Conservation (phyloP, 30 jellyfish, hydroid and myxozoan species). For the Hydractinia symbiolongicarpus region DNA sequence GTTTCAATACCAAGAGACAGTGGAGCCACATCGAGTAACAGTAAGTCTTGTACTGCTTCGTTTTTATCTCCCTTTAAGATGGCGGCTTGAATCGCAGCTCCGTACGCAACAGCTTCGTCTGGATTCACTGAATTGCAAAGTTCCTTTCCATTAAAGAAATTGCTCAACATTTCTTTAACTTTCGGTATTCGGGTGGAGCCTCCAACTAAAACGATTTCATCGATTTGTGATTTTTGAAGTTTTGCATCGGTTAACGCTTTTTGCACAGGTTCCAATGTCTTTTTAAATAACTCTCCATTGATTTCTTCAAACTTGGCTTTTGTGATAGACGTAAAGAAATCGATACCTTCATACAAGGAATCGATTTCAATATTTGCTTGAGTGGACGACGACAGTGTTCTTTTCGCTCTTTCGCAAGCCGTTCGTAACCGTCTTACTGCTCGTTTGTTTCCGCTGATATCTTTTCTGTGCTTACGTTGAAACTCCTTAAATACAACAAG, state of each 20-base stretch:
- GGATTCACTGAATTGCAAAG: constrained; percentile 74
- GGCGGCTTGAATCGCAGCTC: too few relatives aligned
- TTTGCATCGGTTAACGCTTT: constrained; percentile 74
- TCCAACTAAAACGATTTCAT: constrained; percentile 83
- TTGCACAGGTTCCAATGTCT: constrained; percentile 54
- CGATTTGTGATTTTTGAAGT: constrained; percentile 36
- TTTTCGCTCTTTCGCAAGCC: too few relatives aligned
- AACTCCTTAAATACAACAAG: too few relatives aligned
- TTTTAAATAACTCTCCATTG: constrained; percentile 20
- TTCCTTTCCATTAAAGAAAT: constrained; percentile 45
- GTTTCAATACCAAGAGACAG: constrained; percentile 94
- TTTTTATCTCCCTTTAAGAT: constrained; percentile 68
- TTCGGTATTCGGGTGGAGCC: constrained; percentile 92
- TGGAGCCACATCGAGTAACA: constrained; percentile 92
- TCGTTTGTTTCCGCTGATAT: too few relatives aligned
- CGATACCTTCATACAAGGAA: too few relatives aligned
- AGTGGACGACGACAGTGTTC: constrained; percentile 72
- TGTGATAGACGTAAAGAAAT: constrained; percentile 60
- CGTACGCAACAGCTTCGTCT: constrained; percentile 96
- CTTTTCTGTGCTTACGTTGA: too few relatives aligned
- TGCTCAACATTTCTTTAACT: constrained; percentile 25
- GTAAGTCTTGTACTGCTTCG: constrained; percentile 72
- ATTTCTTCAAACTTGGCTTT: constrained; percentile 87
- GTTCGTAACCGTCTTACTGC: too few relatives aligned
- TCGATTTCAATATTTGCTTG: constrained; percentile 83